Evolutionary conservation across 2,888 invertebrate species (phyloP).

Genomic region (Unio pictorum): DNA sequence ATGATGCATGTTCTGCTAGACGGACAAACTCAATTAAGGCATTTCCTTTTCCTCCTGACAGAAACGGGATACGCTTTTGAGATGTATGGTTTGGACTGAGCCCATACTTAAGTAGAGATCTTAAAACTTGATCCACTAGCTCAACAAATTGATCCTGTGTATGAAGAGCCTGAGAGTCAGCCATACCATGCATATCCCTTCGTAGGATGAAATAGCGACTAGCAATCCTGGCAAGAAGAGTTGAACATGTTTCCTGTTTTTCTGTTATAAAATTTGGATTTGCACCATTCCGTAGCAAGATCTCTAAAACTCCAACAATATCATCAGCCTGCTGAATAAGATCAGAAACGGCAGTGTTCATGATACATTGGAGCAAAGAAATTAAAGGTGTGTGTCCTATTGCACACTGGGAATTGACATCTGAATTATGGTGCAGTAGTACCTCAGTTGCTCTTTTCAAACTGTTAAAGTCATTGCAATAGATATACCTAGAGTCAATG

Average conservation of each 20-base stretch:
- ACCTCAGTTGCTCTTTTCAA: conserved; percentile 54
- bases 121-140: conserved; percentile 81
- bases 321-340: conserved; percentile 73
- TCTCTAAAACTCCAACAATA: conserved; percentile 81
- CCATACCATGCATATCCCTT: neutral
- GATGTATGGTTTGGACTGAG: conserved; percentile 78
- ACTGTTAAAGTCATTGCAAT: conserved; percentile 57
- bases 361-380: conserved; percentile 82
- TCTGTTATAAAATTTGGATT: conserved; percentile 79
- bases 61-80: conserved; percentile 71
- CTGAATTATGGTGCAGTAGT: conserved; percentile 58
- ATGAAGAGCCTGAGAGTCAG: neutral
- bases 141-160: conserved; percentile 64
- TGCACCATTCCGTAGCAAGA: conserved; percentile 81
- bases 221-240: conserved; percentile 51
- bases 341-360: conserved; percentile 82
- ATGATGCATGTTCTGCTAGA: conserved; percentile 80
- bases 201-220: conserved; percentile 33
- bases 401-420: conserved; percentile 53
- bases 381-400: conserved; percentile 76
- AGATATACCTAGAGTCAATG: conserved; percentile 75
- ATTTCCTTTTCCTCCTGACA: conserved; percentile 70
- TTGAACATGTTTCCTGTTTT: conserved; percentile 80
- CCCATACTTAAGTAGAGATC: conserved; percentile 79
- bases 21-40: conserved; percentile 79